Evolutionary conservation across 2,797 vertebrate genomes (phyloP).

Genomic region (Coccyzus lansbergi): DNA sequence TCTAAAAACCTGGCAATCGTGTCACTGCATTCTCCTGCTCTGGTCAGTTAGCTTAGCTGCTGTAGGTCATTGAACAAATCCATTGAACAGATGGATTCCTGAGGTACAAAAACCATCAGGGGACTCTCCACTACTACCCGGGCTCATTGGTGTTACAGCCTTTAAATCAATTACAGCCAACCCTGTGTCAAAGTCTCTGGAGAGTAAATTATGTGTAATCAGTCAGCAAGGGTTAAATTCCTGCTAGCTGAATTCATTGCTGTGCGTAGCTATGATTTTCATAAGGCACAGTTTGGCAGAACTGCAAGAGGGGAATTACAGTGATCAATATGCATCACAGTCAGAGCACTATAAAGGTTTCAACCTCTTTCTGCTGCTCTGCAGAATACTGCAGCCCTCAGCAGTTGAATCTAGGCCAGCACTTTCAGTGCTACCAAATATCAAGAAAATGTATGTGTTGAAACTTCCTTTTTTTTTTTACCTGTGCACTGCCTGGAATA

Average conservation of each 20-base stretch:
- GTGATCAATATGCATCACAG: constrained; percentile 37
- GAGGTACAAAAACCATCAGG: background rate
- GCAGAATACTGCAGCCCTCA: background rate
- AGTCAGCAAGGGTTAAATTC: background rate
- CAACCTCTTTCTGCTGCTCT: background rate
- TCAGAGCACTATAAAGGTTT: constrained; percentile 27
- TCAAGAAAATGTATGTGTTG: background rate
- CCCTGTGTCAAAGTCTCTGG: background rate
- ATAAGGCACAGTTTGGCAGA: constrained; percentile 22
- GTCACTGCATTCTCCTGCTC: background rate
- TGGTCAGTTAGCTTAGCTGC: constrained; percentile 14
- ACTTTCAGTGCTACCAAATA: background rate
- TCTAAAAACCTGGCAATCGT: background rate
- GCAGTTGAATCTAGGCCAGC: background rate
- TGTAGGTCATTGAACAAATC: constrained; percentile 21
- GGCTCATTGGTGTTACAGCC: background rate
- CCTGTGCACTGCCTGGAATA: background rate
- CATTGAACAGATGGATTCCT: background rate
- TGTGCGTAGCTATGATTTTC: background rate
- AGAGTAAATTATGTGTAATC: background rate
- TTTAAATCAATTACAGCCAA: background rate
- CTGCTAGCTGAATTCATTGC: background rate
- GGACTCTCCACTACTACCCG: background rate
- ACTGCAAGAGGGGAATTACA: constrained; percentile 1
- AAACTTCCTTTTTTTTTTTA: background rate